A percentile compares a stretch with the other conserved stretches of the same genome.
These are phyloP conservation scores for Corythornis vintsioides DNA, from an alignment of 2,113 vertebrate species.

Conservation along the genomic window DNA sequence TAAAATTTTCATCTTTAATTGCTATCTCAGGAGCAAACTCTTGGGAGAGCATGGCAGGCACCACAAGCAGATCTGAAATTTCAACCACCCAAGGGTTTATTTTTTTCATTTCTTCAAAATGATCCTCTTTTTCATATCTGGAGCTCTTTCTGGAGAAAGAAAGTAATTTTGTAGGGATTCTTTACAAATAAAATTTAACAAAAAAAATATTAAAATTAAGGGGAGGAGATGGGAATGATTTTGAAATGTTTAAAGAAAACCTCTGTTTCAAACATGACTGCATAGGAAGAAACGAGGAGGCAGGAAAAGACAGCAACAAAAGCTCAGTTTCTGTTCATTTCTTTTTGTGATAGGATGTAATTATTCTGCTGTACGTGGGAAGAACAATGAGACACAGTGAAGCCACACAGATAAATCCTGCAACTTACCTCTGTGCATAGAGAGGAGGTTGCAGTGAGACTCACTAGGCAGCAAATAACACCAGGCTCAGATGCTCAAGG, in stretches of 20 bases:
- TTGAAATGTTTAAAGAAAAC: background rate
- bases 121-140: background rate
- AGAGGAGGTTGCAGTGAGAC: background rate
- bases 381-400: background rate
- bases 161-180: background rate
- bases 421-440: background rate
- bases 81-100: background rate
- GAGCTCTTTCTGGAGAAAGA: background rate
- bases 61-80: background rate
- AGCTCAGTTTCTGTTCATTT: background rate
- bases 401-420: background rate
- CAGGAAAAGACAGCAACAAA: background rate
- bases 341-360: background rate
- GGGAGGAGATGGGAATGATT: background rate
- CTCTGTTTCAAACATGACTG: background rate
- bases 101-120: background rate
- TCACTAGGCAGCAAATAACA: rapidly evolving
- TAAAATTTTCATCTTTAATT: constrained; percentile 1
- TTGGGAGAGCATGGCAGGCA: background rate
- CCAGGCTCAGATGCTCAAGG: background rate
- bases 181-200: background rate
- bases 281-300: background rate
- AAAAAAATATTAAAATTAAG: background rate
- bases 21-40: background rate
- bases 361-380: background rate